Base-by-base conservation (phyloP, 1,140 invertebrate species). In the Mycetomoellerius zeteki region DNA sequence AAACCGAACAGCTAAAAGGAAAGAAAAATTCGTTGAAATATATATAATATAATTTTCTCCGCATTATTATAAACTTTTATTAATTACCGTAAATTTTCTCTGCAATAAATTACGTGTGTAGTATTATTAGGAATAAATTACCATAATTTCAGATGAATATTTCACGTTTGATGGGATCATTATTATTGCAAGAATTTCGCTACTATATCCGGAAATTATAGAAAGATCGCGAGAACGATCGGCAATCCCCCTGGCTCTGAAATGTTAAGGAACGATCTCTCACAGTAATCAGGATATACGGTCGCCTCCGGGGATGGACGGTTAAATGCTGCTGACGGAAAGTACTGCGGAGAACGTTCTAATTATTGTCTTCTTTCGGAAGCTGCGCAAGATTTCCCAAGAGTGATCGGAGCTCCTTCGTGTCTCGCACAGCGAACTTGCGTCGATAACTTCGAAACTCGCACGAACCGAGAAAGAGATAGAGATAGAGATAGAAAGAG, bases 381-480 rank as follows among this genome's bases (percentile, higher is more conserved):
- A 77, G n/a, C 54, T 56, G n/a, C 54, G 54, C 54, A 19, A 56
- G 88, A 89, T 89, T 89, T 89, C 87, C 88, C 87, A 85, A 67
- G 88, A 89, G 87, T 58, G 88, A 89, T 89, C 69, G 37, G 21
- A 7, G 58, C 50, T 69, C 19, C 64, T 89, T 43, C 62, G 56
- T 56, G 75, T 89, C 67, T 56, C 56, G 14, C n/a, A 47, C 75
- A n/a, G 56, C 72, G 54, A 90, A 90, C 76, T 90, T 87, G n/a
- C 77, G 27, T 8, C 89, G 85, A 90, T 89, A 90, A 88, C 75
- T 90, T 77, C 19, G 86, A 67, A 87, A 89, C 62, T 78, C 30
- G 65, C 6, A 27, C 24, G 50, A 54, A 43, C 21, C 14, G 27
- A 37, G 43, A 33, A 8, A 30, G 21, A 62, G 19, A 67, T 43